Base-by-base conservation (phyloP, 2,113 vertebrate species). In the Chlamydotis undulata region DNA sequence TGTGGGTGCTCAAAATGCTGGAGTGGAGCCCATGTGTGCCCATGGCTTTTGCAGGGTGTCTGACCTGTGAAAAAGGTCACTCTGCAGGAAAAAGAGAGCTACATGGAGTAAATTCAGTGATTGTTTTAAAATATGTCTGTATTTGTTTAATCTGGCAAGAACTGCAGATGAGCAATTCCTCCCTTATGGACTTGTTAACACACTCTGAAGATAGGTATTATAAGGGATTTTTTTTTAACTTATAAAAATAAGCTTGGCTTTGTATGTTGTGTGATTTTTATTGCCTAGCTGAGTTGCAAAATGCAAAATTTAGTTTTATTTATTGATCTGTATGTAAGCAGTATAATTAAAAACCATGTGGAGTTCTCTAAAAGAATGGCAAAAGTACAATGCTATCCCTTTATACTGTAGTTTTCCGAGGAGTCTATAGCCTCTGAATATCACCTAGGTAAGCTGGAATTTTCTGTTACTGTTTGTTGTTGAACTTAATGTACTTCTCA, bases 381-480 rank as follows among this genome's bases (percentile, higher is more conserved):
- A 80, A 92, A 87, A 94, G 84, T 94, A 96, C 95, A 97, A 91
- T 19, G 35, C 94, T 97, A 87, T 96, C 79, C 96, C 96, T 97
- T 97, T 96, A 77, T 96, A 68, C 92, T 97, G 91, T 96, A 96
- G 95, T 97, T 95, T 96, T 95, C 93, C 84, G 55, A 96, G 93
- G 95, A 94, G 87, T 96, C 82, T 93, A 39, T 94, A 97, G 84
- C 91, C 84, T 91, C 84, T 95, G 96, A 97, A 52, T 97, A 23
- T 91, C 96, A 90, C 81, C 87, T 96, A 92, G 92, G 93, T 97
- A 97, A 97, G 95, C 94, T 91, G 70, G 64, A 94, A 95, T 95
- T 96, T 95, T 94, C 43, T 86, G 68, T 96, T 93, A 86, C 80
- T 94, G 92, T 80, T 94, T 89, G 93, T 82, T 91, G 92, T 92